Base-by-base conservation (phyloP, 2,888 invertebrate genomes). In the Drosophila monieri region DNA sequence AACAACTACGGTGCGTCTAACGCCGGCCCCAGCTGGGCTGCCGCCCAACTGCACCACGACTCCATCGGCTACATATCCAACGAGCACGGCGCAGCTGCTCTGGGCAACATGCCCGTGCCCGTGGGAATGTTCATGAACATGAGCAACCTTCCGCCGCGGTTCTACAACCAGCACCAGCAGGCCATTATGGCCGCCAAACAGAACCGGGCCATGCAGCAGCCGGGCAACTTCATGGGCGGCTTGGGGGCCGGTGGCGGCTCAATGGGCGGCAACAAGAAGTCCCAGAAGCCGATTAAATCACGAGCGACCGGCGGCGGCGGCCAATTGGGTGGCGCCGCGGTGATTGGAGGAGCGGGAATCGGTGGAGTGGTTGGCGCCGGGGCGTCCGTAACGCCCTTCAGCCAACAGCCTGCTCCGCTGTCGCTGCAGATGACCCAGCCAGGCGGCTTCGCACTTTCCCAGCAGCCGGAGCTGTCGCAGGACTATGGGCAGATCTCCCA, bases 51-150 rank as follows among this genome's bases (percentile, higher is more conserved):
- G 49, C 96, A 95, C 46, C 94, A 96, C 76, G 98, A 99, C 91
- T 97, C 98, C 25, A 95, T 98, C 74, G 96, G 97, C 54, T 98
- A 97, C 92, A 98, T 98, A 76, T 97, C 97, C 6, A 96, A 96
- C 0, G 97, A 97, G 89, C 93, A 96, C 21, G 95, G 95, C 0
- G 95, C 95, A 66, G 94, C 95, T 0, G 93, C 94, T 35, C 93
- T 95, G 90, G 95, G 95, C 80, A 96, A 96, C 79, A 94, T 98
- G 76, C 98, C 98, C 0, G 97, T 99, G 3, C 97, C 98, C 0
- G 96, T 97, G 48, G 97, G 98, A 43, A 98, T 98, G 96, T 96
- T 97, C 80, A 96, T 98, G 94, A 97, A 96, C 91, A 97, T 96
- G 95, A 94, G 95, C 12, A 95, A 95, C 80, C 94, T 95, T 59